Evolutionary conservation across 2,113 vertebrate genomes (phyloP), one percentile per base, ranked within the genome.

Genomic region (Cyanoramphus novaezelandiae): DNA sequence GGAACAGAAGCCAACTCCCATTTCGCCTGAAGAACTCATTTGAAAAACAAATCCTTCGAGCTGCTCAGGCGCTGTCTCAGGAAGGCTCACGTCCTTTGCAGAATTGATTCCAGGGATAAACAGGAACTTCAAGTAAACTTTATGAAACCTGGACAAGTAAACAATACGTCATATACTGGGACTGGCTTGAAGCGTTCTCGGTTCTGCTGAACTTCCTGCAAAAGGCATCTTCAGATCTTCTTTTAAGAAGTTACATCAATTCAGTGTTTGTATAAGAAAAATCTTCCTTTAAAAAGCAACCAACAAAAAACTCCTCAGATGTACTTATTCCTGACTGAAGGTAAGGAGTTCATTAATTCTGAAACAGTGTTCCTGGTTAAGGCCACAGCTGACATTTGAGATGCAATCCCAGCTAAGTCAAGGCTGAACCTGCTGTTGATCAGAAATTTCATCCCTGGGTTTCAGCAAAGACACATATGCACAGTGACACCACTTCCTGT

Each of bases 271-370:
- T 49, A 53, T 71, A 83, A 18, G 77, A 90, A n/a, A 71, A 28
- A 37, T 44, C 52, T 71, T 59, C 16, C 53, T 83, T 75, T 43
- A 68, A 71, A 88, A 63, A 70, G 27, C 21, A 81, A 23, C 6
- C 14, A 10, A 7, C 11, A 35, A 21, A 21, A 24, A 7, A 3
- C 1, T 23, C 15, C 35, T 0, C 28, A 24, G 39, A 14, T 65
- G 14, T 35, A 16, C 49, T 57, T 68, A 46, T 24, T 70, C 46
- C 46, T 70, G 44, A 37, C 21, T 25, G 23, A 64, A 78, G 41
- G 29, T 28, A 53, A 65, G 24, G 25, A 59, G 20, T 57, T 55
- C 27, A 17, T 67, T 39, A 46, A 41, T 78, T 62, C 14, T 67
- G 35, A 76, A 76, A 27, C 33, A 24, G 17, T 11, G 41, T 18